A percentile compares a stretch with the other conserved stretches of the same genome.
These are phyloP conservation scores for Microcebus lehilahytsara DNA, from an alignment of 2,113 vertebrate genomes.

Conservation along the genomic window DNA sequence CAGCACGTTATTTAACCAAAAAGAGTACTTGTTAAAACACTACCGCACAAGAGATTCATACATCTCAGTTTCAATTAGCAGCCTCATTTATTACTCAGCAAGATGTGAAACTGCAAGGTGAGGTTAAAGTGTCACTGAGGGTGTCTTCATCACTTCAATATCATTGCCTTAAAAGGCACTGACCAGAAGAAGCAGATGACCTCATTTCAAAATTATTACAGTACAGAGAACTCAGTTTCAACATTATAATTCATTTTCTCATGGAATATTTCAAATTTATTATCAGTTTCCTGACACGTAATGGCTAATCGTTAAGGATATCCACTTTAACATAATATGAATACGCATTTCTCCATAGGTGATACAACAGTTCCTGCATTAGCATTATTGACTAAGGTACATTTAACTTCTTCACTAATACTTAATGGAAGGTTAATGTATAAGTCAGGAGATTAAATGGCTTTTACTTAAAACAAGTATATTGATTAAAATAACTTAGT, in stretches of 20 bases:
- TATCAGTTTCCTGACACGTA: conserved; percentile 90
- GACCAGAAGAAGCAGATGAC: conserved; percentile 91
- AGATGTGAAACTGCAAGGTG: conserved; percentile 89
- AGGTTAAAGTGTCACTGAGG: conserved; percentile 89
- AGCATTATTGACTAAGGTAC: conserved; percentile 97
- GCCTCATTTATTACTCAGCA: conserved; percentile 90
- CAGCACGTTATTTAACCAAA: conserved; percentile 26
- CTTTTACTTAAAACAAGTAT: conserved; percentile 96
- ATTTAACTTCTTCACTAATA: conserved; percentile 95
- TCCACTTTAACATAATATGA: conserved; percentile 96
- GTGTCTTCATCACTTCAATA: conserved; percentile 95
- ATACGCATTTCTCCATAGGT: conserved; percentile 92
- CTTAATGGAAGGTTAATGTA: conserved; percentile 99
- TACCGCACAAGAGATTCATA: conserved; percentile 80
- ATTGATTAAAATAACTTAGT: conserved; percentile 95
- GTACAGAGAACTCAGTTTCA: conserved; percentile 90
- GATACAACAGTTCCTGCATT: conserved; percentile 88
- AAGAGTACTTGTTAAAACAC: conserved; percentile 56
- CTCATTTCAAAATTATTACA: conserved; percentile 92
- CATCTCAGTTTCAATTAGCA: conserved; percentile 92
- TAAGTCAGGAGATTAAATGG: conserved; percentile 94
- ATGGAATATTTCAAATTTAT: conserved; percentile 91
- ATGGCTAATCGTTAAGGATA: conserved; percentile 90
- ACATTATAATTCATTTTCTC: conserved; percentile 92
- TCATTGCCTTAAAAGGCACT: conserved; percentile 94